Evolutionary conservation across 2,797 vertebrate species (phyloP), one percentile per base, ranked within the genome.

Genomic region (Betta splendens): DNA sequence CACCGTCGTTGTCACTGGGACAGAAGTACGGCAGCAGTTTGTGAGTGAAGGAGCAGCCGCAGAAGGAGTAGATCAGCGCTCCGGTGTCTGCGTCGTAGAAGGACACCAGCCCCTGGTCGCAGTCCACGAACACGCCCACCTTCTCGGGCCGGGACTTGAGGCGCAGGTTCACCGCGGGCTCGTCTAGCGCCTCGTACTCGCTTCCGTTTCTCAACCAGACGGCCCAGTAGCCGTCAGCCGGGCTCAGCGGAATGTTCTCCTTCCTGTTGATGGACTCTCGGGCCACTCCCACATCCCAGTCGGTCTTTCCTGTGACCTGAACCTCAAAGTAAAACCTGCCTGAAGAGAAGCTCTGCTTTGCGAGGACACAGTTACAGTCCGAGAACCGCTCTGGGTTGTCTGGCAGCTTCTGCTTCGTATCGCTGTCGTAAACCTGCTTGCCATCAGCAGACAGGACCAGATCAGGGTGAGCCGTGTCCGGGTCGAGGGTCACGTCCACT

Each of bases 101-200:
- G 29, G n/a, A n/a, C n/a, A 75, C 60, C 54, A 65, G 49, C 64
- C 68, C 68, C 48, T 65, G 44, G 17, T 44, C 36, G 47, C 69
- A 65, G 36, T 69, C 51, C 17, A 75, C 72, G 46, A 69, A 75
- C 60, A 75, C 54, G 37, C 72, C 66, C 25, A 69, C 54, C 33
- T 64, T 63, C 43, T 63, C 22, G 43, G 39, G 60, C 0, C 0
- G 1, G 13, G 25, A 51, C 50, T 36, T 16, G 15, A 28, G 26
- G 9, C 26, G 39, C 7, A 75, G 42, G 26, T 0, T 0, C 5
- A 39, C n/a, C 9, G 9, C 0, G 2, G 26, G n/a, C 1, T 1
- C 15, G 8, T 0, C n/a, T 20, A 4, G 3, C 40, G 38, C 57
- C 1, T 8, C 0, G 7, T 46, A 71, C 38, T 58, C 4, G 8